A percentile compares a stretch with the other conserved stretches of the same genome.
Evolutionary conservation across 2,113 vertebrate genomes (phyloP).

Genomic region (Psilopsiagon aymara): DNA sequence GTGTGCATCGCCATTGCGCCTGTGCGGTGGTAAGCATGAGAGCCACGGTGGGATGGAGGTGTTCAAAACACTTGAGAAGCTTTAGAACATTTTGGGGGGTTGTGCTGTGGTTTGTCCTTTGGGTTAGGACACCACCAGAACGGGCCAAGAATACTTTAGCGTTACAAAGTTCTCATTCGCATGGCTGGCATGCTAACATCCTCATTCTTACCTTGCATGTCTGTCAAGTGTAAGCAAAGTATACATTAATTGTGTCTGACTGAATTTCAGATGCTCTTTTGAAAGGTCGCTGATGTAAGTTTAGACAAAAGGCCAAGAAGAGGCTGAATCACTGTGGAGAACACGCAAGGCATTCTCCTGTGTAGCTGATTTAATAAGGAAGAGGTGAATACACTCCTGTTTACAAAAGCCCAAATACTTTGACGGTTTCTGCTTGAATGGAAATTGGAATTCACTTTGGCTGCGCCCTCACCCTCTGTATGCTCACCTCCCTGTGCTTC

Average conservation of each 20-base stretch:
- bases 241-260: constrained; percentile 61
- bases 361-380: constrained; percentile 28
- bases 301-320: constrained; percentile 17
- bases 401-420: constrained; percentile 29
- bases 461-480: background rate
- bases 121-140: constrained; percentile 16
- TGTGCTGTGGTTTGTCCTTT: constrained; percentile 17
- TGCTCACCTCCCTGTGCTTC: background rate
- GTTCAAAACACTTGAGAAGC: constrained; percentile 16
- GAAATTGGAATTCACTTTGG: constrained; percentile 41
- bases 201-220: constrained; percentile 64
- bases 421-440: constrained; percentile 39
- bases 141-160: constrained; percentile 12
- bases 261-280: constrained; percentile 50
- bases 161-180: constrained; percentile 17
- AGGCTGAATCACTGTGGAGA: background rate
- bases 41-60: background rate
- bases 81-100: background rate
- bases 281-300: background rate
- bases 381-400: background rate
- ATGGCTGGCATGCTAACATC: constrained; percentile 49
- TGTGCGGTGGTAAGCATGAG: background rate
- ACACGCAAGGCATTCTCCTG: constrained; percentile 15
- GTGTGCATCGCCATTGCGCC: background rate
- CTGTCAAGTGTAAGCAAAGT: constrained; percentile 58